Evolutionary conservation across 2,113 vertebrate genomes (phyloP).

Genomic region (Paralichthys olivaceus): DNA sequence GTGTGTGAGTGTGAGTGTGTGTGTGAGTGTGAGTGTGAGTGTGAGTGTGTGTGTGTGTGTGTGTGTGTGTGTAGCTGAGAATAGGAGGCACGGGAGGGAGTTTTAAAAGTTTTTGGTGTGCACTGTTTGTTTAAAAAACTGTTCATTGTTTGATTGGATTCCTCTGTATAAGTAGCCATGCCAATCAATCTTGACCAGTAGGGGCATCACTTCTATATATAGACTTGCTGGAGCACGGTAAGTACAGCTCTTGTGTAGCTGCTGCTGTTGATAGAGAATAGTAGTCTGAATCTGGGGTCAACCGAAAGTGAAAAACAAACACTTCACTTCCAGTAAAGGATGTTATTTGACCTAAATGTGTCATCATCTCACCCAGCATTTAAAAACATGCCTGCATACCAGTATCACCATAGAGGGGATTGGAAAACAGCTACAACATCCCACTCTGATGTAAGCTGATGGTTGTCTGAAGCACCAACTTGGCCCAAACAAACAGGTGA

Average conservation of each 20-base stretch:
- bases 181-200: neutral
- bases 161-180: neutral
- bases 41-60: neutral
- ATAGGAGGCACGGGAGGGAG: neutral
- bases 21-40: constrained; percentile 1
- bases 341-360: constrained; percentile 55
- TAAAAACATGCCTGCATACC: constrained; percentile 34
- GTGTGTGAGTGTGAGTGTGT: constrained; percentile 4
- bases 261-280: constrained; percentile 17
- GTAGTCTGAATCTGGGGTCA: constrained; percentile 4
- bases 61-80: neutral
- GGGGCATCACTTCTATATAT: constrained; percentile 18
- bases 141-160: neutral
- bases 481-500: neutral
- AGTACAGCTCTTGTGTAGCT: constrained; percentile 4
- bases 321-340: constrained; percentile 5
- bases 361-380: constrained; percentile 33
- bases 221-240: neutral
- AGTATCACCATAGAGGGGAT: constrained; percentile 4
- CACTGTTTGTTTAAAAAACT: neutral
- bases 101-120: neutral
- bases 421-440: neutral
- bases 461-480: neutral
- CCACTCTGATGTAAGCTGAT: neutral
- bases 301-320: constrained; percentile 18